phyloP scores from a whole-genome alignment of 2,888 invertebrate species.

The Schizotus pectinicornis region DNA sequence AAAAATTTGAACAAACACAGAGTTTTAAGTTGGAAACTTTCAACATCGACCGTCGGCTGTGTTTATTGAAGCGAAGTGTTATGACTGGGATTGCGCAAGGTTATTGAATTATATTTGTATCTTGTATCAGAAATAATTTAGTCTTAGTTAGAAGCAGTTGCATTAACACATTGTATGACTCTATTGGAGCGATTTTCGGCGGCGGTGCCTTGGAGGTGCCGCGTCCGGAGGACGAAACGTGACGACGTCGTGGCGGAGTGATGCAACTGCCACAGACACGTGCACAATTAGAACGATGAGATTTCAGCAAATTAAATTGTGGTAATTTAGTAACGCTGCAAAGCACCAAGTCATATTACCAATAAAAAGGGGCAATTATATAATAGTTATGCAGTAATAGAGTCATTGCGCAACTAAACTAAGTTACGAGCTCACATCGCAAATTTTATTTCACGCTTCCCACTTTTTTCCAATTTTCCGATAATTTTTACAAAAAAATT shows the following conservation, averaged over 20 bases:
- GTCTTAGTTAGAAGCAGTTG: slow-evolving; percentile 18
- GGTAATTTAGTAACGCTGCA: not conserved
- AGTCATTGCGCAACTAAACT: slow-evolving; percentile 10
- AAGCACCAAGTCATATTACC: slow-evolving; percentile 7
- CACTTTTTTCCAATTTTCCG: too few relatives aligned
- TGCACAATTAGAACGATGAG: slow-evolving; percentile 9
- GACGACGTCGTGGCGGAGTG: not conserved
- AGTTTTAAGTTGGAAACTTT: slow-evolving; percentile 17
- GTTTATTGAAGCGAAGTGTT: slow-evolving; percentile 27
- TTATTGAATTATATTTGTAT: slow-evolving; percentile 25
- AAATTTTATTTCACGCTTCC: too few relatives aligned
- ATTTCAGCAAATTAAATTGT: slow-evolving; percentile 2
- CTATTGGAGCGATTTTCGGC: slow-evolving; percentile 1
- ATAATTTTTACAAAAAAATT: too few relatives aligned
- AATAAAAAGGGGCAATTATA: slow-evolving; percentile 7
- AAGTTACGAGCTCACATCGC: too few relatives aligned
- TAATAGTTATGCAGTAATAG: slow-evolving; percentile 9
- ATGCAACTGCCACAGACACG: not conserved
- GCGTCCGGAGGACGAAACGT: too few relatives aligned
- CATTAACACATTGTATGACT: slow-evolving; percentile 21
- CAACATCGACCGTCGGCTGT: slow-evolving; percentile 28
- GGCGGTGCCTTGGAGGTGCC: too few relatives aligned
- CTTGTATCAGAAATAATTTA: slow-evolving; percentile 22
- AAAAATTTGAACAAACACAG: slow-evolving; percentile 2
- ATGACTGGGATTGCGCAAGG: slow-evolving; percentile 29